Evolutionary conservation across 2,888 invertebrate genomes (phyloP).

Genomic region (Cantharis rufa): DNA sequence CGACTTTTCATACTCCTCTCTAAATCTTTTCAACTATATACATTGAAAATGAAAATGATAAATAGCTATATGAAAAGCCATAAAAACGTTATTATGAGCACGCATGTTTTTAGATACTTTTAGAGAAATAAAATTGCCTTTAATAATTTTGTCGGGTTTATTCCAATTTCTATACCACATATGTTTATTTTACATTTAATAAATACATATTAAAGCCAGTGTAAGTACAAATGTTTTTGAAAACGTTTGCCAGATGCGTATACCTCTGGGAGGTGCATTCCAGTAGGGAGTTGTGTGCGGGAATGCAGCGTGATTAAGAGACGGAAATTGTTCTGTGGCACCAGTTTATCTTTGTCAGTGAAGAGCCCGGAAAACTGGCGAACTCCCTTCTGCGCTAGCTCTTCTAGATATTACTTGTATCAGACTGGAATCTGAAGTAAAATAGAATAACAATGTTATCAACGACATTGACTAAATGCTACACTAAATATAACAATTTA

Average conservation of each 20-base stretch:
- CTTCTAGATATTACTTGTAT: slow-evolving; percentile 26
- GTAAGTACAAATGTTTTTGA: slow-evolving; percentile 4
- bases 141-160: not conserved
- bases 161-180: not conserved
- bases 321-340: slow-evolving; percentile 55
- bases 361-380: slow-evolving; percentile 32
- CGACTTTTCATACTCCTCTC: not conserved
- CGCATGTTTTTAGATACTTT: not conserved
- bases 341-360: slow-evolving; percentile 53
- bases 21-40: not conserved
- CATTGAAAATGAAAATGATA: slow-evolving; percentile 13
- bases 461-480: slow-evolving; percentile 24
- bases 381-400: slow-evolving; percentile 27
- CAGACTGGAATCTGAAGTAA: slow-evolving; percentile 28
- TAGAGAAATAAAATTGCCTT: not conserved
- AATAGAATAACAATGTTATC: slow-evolving; percentile 30
- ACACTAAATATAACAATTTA: slow-evolving; percentile 4
- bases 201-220: not conserved
- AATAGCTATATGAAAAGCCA: slow-evolving; percentile 13
- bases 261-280: slow-evolving; percentile 31
- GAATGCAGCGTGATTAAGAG: slow-evolving; percentile 55
- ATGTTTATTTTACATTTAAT: not conserved
- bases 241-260: slow-evolving; percentile 17
- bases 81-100: not conserved
- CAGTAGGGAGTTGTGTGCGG: slow-evolving; percentile 45